Conservation (phyloP, 1,140 invertebrate genomes). For the Drosophila pallidifrons region DNA sequence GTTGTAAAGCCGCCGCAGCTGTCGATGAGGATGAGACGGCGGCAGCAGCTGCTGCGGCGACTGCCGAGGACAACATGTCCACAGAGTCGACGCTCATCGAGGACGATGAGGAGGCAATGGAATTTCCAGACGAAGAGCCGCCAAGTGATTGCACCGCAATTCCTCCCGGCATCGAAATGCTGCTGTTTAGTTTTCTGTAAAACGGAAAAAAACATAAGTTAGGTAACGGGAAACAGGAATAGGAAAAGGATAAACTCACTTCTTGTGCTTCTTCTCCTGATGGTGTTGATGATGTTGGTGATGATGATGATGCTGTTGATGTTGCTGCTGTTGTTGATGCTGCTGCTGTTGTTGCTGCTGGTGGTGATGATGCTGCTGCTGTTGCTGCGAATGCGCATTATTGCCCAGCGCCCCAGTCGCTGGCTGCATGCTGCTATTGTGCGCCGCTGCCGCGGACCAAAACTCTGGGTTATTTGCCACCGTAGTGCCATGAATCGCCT, state of each 20-base stretch:
- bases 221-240: neutral
- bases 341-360: slow-evolving; percentile 7
- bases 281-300: slow-evolving; percentile 37
- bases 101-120: slow-evolving; percentile 63
- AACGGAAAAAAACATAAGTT: neutral
- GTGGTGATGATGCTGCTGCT: slow-evolving; percentile 6
- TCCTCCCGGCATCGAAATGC: slow-evolving; percentile 28
- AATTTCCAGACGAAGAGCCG: slow-evolving; percentile 55
- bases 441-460: slow-evolving; percentile 65
- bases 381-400: slow-evolving; percentile 23
- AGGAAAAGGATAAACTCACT: slow-evolving; percentile 37
- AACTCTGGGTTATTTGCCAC: slow-evolving; percentile 87
- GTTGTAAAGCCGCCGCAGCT: slow-evolving; percentile 13
- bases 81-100: slow-evolving; percentile 69
- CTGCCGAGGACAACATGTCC: slow-evolving; percentile 51
- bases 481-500: slow-evolving; percentile 90
- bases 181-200: slow-evolving; percentile 63
- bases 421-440: slow-evolving; percentile 28
- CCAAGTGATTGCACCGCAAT: slow-evolving; percentile 43
- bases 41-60: neutral
- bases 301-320: slow-evolving; percentile 17
- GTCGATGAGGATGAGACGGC: neutral
- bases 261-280: slow-evolving; percentile 78
- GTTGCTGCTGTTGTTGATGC: slow-evolving; percentile 38
- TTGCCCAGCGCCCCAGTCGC: slow-evolving; percentile 12